phyloP scores from a whole-genome alignment of 2,888 invertebrate genomes.

The Patella pellucida region DNA sequence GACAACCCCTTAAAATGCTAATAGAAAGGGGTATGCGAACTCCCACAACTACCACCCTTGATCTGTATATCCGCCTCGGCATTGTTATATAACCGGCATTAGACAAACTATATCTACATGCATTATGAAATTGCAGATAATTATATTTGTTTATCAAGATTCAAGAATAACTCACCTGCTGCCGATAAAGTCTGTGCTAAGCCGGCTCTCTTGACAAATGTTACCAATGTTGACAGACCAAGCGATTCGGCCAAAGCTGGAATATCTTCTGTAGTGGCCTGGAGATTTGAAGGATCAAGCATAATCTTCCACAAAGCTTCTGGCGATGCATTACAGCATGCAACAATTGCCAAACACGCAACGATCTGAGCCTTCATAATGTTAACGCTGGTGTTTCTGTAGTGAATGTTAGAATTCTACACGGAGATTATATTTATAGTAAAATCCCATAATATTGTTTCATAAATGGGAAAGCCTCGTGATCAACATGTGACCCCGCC shows the following conservation, averaged over 20 bases:
- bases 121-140: background rate
- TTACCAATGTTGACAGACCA: conserved; percentile 32
- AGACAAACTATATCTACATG: background rate
- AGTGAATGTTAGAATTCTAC: too few relatives aligned
- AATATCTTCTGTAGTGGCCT: conserved; percentile 23
- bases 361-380: too few relatives aligned
- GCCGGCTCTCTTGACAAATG: conserved; percentile 34
- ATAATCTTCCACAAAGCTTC: background rate
- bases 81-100: background rate
- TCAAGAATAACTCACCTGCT: conserved; percentile 30
- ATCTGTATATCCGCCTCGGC: background rate
- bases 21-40: too few relatives aligned
- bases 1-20: too few relatives aligned
- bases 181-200: conserved; percentile 35
- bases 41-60: too few relatives aligned
- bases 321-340: background rate
- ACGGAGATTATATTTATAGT: too few relatives aligned
- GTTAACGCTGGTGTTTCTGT: too few relatives aligned
- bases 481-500: too few relatives aligned
- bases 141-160: background rate
- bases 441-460: too few relatives aligned
- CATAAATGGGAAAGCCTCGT: too few relatives aligned
- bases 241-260: conserved; percentile 39
- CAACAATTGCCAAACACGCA: background rate
- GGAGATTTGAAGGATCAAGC: background rate